phyloP scores from a whole-genome alignment of 92 coral and sea anemone genomes.

The Diadumene lineata region DNA sequence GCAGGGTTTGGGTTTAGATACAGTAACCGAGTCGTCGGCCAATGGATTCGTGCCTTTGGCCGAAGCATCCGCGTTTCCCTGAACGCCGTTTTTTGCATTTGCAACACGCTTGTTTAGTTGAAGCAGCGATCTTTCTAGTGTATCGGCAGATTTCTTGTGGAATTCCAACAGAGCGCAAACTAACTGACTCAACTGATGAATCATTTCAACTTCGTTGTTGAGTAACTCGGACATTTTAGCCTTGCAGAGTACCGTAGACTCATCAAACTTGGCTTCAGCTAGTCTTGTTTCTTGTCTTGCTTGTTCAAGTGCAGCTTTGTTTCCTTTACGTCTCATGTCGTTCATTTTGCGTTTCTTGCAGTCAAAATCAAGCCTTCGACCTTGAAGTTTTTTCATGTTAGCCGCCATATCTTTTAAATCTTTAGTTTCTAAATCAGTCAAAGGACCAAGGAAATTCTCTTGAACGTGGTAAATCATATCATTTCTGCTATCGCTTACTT shows the following conservation, averaged over 20 bases:
- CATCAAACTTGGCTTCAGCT: constrained; percentile 83
- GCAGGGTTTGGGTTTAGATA: constrained; percentile 60
- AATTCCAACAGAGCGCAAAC: constrained; percentile 77
- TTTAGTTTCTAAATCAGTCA: constrained; percentile 61
- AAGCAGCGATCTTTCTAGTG: constrained; percentile 66
- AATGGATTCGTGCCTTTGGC: constrained; percentile 88
- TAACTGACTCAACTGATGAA: constrained; percentile 74
- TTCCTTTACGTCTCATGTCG: not conserved
- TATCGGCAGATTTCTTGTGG: constrained; percentile 83
- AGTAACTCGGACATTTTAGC: constrained; percentile 60
- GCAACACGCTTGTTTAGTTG: constrained; percentile 73
- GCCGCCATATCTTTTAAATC: constrained; percentile 70
- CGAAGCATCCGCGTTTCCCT: constrained; percentile 68
- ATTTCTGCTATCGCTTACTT: constrained; percentile 70
- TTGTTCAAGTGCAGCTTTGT: constrained; percentile 22
- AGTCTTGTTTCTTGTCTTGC: constrained; percentile 76
- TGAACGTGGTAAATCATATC: constrained; percentile 68
- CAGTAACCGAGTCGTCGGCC: constrained; percentile 64
- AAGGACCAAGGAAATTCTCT: constrained; percentile 68
- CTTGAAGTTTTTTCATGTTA: constrained; percentile 81
- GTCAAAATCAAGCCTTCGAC: constrained; percentile 77
- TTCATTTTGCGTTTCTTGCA: constrained; percentile 85
- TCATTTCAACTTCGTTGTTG: constrained; percentile 76
- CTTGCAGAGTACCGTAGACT: constrained; percentile 68
- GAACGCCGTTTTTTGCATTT: constrained; percentile 48